phyloP scores from a whole-genome alignment of 2,113 vertebrate species.

The Addax nasomaculatus region DNA sequence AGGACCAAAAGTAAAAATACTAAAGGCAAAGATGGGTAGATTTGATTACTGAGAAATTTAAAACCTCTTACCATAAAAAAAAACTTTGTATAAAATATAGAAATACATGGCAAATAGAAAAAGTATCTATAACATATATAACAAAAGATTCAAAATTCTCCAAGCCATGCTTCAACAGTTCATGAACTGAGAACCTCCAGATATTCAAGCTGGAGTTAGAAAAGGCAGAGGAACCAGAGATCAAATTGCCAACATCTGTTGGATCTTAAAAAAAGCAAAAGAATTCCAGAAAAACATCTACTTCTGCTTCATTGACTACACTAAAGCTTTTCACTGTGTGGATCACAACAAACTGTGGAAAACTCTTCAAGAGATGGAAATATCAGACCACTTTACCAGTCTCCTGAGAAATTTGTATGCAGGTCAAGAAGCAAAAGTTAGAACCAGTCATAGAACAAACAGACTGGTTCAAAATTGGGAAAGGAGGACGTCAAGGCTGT shows the following conservation, averaged over 20 bases:
- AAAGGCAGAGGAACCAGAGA: background rate
- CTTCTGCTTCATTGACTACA: background rate
- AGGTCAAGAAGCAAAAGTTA: background rate
- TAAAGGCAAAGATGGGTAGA: background rate
- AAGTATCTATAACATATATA: background rate
- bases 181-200: background rate
- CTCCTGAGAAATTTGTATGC: background rate
- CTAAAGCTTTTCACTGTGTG: background rate
- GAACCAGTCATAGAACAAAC: background rate
- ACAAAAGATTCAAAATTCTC: background rate
- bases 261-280: background rate
- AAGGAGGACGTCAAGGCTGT: background rate
- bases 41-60: background rate
- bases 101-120: background rate
- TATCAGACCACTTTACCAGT: background rate
- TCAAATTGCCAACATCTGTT: background rate
- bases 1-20: background rate
- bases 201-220: background rate
- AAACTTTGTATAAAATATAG: slow-evolving; percentile 20
- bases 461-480: background rate
- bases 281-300: background rate
- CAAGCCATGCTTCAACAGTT: background rate
- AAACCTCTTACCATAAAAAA: background rate
- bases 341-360: background rate
- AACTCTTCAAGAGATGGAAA: background rate